Base-by-base conservation (phyloP, 2,888 invertebrate genomes). In the Steinernema scapterisci region DNA sequence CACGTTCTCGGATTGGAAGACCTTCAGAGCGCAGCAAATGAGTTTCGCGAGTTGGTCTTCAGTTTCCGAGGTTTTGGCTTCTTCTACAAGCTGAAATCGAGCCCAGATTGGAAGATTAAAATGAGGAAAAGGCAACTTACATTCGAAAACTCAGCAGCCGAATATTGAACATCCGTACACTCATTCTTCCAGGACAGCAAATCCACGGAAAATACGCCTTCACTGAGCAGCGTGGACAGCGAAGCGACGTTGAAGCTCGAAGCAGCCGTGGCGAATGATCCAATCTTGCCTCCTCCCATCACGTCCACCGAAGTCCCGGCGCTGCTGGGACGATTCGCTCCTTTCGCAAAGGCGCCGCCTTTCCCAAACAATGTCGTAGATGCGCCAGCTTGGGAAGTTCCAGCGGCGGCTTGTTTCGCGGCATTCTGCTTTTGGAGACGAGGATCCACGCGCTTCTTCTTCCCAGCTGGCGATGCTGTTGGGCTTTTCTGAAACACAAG, bases 41-140 rank as follows among this genome's bases (percentile, higher is more conserved):
- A 54, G 5, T 25, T 54, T 54, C 3, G 54, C 54, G 11, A 54
- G 25, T 13, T 54, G 54, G 23, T 54, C 54, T 11, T 21, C 21
- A 54, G 16, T 13, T 13, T 54, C 25, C 13, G 21, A 16, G 5
- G 21, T 13, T 13, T 54, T 54, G 54, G 54, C 54, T 11, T 11
- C 25, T 54, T 54, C 54, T 6, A 25, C 54, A 54, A 54, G 54
- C 54, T 54, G 23, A 54, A 54, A 19, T n/a, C n/a, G n/a, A n/a
- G n/a, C n/a, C n/a, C n/a, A n/a, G n/a, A n/a, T n/a, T n/a, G n/a
- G n/a, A n/a, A n/a, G n/a, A n/a, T n/a, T n/a, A n/a, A n/a, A n/a
- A n/a, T n/a, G n/a, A n/a, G n/a, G n/a, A 38, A 38, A 38, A 38
- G 38, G 38, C 38, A 38, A 38, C 54, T 19, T 25, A 54, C 54